Evolutionary conservation across 2,888 invertebrate species (phyloP).

Genomic region (Phyllotreta cruciferae): DNA sequence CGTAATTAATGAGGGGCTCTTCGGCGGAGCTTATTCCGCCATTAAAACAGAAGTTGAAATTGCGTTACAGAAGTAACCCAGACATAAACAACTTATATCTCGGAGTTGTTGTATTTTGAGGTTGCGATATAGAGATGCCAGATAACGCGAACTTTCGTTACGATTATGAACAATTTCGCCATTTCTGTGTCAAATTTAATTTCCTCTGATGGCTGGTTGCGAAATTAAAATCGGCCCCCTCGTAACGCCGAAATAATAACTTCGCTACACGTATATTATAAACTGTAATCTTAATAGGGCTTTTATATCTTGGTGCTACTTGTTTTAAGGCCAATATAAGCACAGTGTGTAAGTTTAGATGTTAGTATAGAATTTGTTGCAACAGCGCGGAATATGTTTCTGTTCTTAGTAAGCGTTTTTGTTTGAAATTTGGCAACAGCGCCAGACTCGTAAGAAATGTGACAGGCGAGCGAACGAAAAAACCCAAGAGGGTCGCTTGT

Average conservation of each 20-base stretch:
- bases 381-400: too few relatives aligned
- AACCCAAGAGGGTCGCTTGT: too few relatives aligned
- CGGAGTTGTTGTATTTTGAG: slow-evolving; percentile 35
- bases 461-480: too few relatives aligned
- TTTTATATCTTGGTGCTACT: slow-evolving; percentile 43
- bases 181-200: slow-evolving; percentile 47
- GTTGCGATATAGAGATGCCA: slow-evolving; percentile 35
- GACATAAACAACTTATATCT: slow-evolving; percentile 39
- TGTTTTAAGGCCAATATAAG: slow-evolving; percentile 48
- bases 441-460: too few relatives aligned
- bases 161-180: slow-evolving; percentile 39
- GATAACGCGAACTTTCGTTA: slow-evolving; percentile 40
- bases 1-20: slow-evolving; percentile 32
- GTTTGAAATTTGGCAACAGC: too few relatives aligned
- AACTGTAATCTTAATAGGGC: slow-evolving; percentile 46
- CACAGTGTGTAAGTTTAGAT: too few relatives aligned
- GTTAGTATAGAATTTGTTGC: too few relatives aligned
- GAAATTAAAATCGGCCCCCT: slow-evolving; percentile 45
- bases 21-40: slow-evolving; percentile 29
- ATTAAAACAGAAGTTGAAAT: slow-evolving; percentile 36
- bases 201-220: slow-evolving; percentile 43
- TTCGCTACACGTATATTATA: slow-evolving; percentile 47
- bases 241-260: slow-evolving; percentile 44
- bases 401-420: too few relatives aligned
- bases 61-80: slow-evolving; percentile 34